Base-by-base conservation (phyloP, 64 coral and sea anemone species). In the Montipora cactus region DNA sequence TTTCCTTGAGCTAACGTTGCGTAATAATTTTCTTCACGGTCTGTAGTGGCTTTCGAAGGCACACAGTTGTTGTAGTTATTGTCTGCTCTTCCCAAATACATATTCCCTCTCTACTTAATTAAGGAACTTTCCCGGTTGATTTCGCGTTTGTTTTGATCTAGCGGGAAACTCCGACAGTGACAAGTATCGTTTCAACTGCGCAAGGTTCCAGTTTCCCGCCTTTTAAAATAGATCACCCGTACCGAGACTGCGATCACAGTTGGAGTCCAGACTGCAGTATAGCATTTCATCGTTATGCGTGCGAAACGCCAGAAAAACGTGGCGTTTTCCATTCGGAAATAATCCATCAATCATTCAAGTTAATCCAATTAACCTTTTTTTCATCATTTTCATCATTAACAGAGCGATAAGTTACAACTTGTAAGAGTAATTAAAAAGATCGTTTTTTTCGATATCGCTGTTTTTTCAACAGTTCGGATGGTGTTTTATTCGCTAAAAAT, bases 21-120 rank as follows among this genome's bases (percentile, higher is more conserved):
- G 82, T 86, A 86, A 3, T 69, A 50, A 70, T 72, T 86, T 22
- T 71, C 82, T 8, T 70, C 5, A 16, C 44, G 37, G 37, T 37
- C 46, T 3, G 79, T 15, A 37, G 71, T 66, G 45, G 59, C 15
- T 18, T 7, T 51, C 9, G 15, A 64, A 86, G 82, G 66, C 8
- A 78, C 5, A 8, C 76, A 78, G 3, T 78, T 46, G 19, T 64
- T 68, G 82, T 72, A 86, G 9, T 72, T 45, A 86, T 86, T 86
- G 46, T 86, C 66, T 12, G 82, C 25, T 23, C 47, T 86, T 86
- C 67, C 66, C 5, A 12, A 10, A 72, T 50, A 5, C 82, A 86
- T 86, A 46, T 86, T 86, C 16, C 57, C 13, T 64, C 52, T 61
- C 13, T 18, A 15, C 12, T 11, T 22, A 62, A 21, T 59, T 1